Conservation (phyloP, 2,797 vertebrate species). For the Lepidocolaptes lacrymiger region DNA sequence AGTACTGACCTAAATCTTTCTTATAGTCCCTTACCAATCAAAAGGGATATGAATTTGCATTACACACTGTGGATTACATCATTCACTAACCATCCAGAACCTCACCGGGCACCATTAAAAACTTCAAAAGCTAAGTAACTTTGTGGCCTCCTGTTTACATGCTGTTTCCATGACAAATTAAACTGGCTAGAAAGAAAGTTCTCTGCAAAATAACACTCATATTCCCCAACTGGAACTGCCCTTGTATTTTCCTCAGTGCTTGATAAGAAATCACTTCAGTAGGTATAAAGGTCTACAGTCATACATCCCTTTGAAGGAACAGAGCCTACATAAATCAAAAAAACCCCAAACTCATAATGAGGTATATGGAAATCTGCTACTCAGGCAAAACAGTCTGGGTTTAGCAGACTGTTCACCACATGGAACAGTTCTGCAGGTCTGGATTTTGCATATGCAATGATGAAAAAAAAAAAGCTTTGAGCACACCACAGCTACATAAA, state of each 20-base stretch:
- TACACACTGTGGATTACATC: not conserved
- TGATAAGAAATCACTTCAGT: not conserved
- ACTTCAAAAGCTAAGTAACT: not conserved
- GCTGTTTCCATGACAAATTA: slow-evolving; percentile 10
- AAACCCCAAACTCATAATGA: slow-evolving; percentile 34
- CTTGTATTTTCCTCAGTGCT: not conserved
- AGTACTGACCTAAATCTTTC: not conserved
- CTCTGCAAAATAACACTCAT: not conserved
- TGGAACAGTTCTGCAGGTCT: slow-evolving; percentile 59
- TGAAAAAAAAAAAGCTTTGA: not conserved
- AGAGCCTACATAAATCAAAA: slow-evolving; percentile 48
- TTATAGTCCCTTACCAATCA: not conserved
- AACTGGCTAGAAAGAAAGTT: not conserved
- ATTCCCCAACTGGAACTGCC: not conserved
- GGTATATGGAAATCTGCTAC: slow-evolving; percentile 61
- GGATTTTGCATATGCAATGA: slow-evolving; percentile 53
- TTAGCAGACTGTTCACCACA: slow-evolving; percentile 65
- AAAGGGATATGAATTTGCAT: not conserved
- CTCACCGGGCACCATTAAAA: not conserved
- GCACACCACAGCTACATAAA: not conserved
- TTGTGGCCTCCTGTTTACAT: not conserved
- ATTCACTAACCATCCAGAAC: not conserved
- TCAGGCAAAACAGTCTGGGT: slow-evolving; percentile 68
- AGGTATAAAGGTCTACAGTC: slow-evolving; percentile 2
- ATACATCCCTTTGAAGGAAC: slow-evolving; percentile 32